A percentile compares a stretch with the other conserved stretches of the same genome.
Conservation (phyloP, 1,140 invertebrate species). For the Hypothenemus hampei region DNA sequence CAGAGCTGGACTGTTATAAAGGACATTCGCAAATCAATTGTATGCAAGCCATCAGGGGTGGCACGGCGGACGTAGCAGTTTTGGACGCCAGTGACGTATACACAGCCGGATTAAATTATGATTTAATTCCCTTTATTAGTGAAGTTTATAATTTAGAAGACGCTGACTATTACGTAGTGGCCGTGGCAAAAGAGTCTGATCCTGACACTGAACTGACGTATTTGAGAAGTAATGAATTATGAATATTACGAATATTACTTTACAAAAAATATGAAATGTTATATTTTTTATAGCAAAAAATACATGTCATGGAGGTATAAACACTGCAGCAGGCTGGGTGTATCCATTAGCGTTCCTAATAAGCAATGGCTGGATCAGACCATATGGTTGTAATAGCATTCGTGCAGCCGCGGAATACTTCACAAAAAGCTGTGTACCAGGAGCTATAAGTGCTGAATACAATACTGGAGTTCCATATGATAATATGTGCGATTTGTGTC, state of each 20-base stretch:
- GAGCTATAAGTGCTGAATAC: constrained; percentile 78
- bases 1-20: constrained; percentile 81
- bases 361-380: constrained; percentile 87
- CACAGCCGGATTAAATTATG: constrained; percentile 75
- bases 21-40: constrained; percentile 83
- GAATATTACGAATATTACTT: background rate
- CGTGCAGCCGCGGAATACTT: constrained; percentile 90
- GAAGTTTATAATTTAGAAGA: constrained; percentile 84
- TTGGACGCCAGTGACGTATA: constrained; percentile 93
- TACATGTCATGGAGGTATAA: constrained; percentile 89
- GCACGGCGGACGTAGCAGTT: constrained; percentile 81
- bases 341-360: constrained; percentile 90
- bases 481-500: constrained; percentile 91
- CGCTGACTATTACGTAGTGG: constrained; percentile 89
- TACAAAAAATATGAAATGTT: background rate
- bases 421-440: constrained; percentile 84
- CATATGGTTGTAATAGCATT: constrained; percentile 86
- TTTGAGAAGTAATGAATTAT: constrained; percentile 59
- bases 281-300: constrained; percentile 55
- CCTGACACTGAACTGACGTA: constrained; percentile 82
- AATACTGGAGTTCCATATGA: constrained; percentile 77
- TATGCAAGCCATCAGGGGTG: constrained; percentile 75
- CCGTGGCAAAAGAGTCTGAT: constrained; percentile 85
- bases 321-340: constrained; percentile 91
- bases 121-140: constrained; percentile 80